phyloP scores from a whole-genome alignment of 2,797 vertebrate genomes.

The Thalassophryne amazonica region DNA sequence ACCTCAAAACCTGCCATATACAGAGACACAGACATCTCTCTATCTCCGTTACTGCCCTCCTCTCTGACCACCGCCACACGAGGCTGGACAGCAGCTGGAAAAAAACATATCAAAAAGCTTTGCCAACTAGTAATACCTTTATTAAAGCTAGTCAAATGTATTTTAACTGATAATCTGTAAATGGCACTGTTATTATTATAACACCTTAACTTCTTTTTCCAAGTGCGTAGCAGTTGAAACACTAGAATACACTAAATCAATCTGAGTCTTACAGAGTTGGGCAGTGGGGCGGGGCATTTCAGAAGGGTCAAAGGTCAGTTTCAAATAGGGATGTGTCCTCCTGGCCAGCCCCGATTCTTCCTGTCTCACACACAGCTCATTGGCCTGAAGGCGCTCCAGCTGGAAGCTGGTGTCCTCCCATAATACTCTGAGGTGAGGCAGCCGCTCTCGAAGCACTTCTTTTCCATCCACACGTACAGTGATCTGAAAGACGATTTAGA shows the following conservation, averaged over 20 bases:
- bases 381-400: constrained; percentile 85
- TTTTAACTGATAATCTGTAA: too few species aligned
- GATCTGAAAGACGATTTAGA: too few species aligned
- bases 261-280: constrained; percentile 67
- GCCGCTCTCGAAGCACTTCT: constrained; percentile 73
- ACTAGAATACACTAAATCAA: background rate
- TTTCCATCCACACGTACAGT: constrained; percentile 73
- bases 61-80: constrained; percentile 87
- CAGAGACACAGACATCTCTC: constrained; percentile 88
- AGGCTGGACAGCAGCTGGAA: constrained; percentile 62
- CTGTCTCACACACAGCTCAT: constrained; percentile 78
- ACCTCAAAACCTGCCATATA: constrained; percentile 91
- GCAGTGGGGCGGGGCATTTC: constrained; percentile 46
- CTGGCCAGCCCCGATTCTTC: constrained; percentile 80
- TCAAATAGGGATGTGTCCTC: constrained; percentile 80
- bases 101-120: background rate
- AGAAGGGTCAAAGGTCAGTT: constrained; percentile 79
- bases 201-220: too few species aligned
- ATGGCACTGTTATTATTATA: too few species aligned
- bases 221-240: background rate
- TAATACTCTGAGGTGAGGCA: constrained; percentile 78
- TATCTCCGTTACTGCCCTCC: constrained; percentile 92
- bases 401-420: constrained; percentile 94
- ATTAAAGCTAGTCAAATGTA: too few species aligned
- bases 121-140: too few species aligned